A percentile compares a stretch with the other conserved stretches of the same genome.
Evolutionary conservation across 1,140 invertebrate genomes (phyloP).

Genomic region (Dysdera silvatica): DNA sequence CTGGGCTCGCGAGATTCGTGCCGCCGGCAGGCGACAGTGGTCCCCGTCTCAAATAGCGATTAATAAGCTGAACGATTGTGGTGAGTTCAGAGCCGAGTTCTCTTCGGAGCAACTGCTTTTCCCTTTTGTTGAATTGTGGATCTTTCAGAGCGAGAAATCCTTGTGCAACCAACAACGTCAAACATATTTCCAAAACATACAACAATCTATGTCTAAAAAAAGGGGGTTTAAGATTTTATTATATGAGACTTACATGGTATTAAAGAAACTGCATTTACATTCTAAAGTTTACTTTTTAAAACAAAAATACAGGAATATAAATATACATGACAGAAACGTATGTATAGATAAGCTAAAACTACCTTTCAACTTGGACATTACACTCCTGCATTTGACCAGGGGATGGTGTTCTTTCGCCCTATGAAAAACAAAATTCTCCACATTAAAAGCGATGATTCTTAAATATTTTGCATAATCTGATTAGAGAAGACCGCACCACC

Average conservation of each 20-base stretch:
- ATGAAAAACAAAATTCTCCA: too few relatives aligned
- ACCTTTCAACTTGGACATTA: not conserved
- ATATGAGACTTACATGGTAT: too few relatives aligned
- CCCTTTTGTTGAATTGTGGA: slow-evolving; percentile 36
- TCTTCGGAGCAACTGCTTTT: slow-evolving; percentile 43
- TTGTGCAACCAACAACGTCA: slow-evolving; percentile 42
- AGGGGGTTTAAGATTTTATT: not conserved
- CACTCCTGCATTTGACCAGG: slow-evolving; percentile 1
- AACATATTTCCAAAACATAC: slow-evolving; percentile 34
- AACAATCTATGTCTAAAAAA: slow-evolving; percentile 14
- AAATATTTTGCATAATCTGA: too few relatives aligned
- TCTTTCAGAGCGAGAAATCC: slow-evolving; percentile 40
- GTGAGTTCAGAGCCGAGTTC: slow-evolving; percentile 45
- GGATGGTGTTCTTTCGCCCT: slow-evolving; percentile 24
- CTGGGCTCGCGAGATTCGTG: not conserved
- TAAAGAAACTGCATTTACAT: too few relatives aligned
- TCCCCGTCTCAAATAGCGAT: slow-evolving; percentile 18
- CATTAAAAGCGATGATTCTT: too few relatives aligned
- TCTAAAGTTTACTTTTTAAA: not conserved
- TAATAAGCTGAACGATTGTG: slow-evolving; percentile 24
- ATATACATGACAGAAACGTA: not conserved
- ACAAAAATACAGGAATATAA: not conserved
- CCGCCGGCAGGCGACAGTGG: slow-evolving; percentile 19
- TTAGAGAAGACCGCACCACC: too few relatives aligned
- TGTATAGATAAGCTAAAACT: not conserved